Base-by-base conservation (phyloP, 2,888 invertebrate genomes). In the Heliconius sara region DNA sequence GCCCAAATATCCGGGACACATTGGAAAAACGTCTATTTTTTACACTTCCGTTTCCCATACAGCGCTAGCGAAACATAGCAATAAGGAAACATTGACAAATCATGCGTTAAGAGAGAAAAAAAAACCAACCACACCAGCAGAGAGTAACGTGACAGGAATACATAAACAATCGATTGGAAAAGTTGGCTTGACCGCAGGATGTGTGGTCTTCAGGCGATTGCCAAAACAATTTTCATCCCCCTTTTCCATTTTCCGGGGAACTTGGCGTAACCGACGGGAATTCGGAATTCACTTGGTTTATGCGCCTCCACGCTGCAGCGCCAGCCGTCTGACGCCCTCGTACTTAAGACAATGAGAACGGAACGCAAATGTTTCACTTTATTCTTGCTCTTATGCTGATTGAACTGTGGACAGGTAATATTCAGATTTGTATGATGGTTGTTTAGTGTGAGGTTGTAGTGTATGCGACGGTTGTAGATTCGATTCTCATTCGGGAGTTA, bases 131-230 rank as follows among this genome's bases (percentile, higher is more conserved):
- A 77, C 71, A 25, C 25, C 27, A 52, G 79, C 65, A 82, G 78
- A 82, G 79, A 82, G 77, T 85, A 82, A 90, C 91, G 90, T 89
- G 88, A 86, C 83, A 83, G 84, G 91, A 89, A 90, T 90, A 91
- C 89, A 88, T 88, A 91, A 91, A 86, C 88, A 86, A 84, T 84
- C 88, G 88, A 92, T 92, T 89, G 92, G 93, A 90, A 92, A 91
- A 92, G 93, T 91, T 91, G 93, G 84, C 84, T 91, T 92, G 93
- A 93, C 94, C 95, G 90, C 93, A 93, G 95, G 94, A 95, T 95
- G 94, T 95, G 94, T 90, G 91, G 91, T 89, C 91, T 90, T 90
- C 89, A 90, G 89, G 87, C 90, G 90, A 90, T 91, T 91, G 91
- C 91, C 91, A 91, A 91, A 91, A 91, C 91, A 91, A 91, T 91